Evolutionary conservation across 1,140 invertebrate genomes (phyloP).

Genomic region (Manduca sexta): DNA sequence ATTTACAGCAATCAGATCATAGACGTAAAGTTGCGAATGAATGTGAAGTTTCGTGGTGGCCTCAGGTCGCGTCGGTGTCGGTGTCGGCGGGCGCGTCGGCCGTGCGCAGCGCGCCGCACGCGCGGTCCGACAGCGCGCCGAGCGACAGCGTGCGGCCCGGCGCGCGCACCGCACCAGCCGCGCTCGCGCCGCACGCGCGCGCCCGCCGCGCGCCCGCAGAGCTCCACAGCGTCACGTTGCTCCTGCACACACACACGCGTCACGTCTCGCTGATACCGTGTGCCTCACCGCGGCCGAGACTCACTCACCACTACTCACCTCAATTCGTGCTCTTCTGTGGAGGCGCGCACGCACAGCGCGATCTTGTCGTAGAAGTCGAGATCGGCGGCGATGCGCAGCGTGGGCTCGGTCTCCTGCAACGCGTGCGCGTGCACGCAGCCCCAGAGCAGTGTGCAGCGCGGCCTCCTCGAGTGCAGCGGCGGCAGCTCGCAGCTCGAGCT

Average conservation of each 20-base stretch:
- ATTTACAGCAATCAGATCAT: too few relatives aligned
- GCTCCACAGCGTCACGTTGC: constrained; percentile 14
- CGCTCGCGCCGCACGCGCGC: constrained; percentile 18
- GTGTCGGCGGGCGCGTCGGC: constrained; percentile 7
- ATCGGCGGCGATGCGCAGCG: constrained; percentile 26
- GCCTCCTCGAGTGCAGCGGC: constrained; percentile 10
- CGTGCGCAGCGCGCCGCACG: constrained; percentile 20
- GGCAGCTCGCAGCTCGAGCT: constrained; percentile 23
- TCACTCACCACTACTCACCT: constrained; percentile 28
- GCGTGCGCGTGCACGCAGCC: constrained; percentile 14
- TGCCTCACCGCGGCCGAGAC: constrained; percentile 10
- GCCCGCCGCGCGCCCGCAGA: constrained; percentile 10
- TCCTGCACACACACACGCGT: background rate
- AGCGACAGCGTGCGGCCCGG: constrained; percentile 27
- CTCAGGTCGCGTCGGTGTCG: background rate
- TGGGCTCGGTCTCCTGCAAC: constrained; percentile 15
- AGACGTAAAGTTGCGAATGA: too few relatives aligned
- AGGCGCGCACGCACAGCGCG: constrained; percentile 31
- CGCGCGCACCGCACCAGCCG: background rate
- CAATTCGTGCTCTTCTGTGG: constrained; percentile 7
- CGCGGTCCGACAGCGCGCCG: constrained; percentile 25
- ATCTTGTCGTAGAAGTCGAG: constrained; percentile 37
- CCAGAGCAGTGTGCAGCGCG: constrained; percentile 6
- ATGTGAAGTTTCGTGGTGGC: too few relatives aligned
- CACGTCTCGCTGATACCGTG: constrained; percentile 1